Base-by-base conservation (phyloP, 2,113 vertebrate species). In the Periophthalmodon schlosseri region DNA sequence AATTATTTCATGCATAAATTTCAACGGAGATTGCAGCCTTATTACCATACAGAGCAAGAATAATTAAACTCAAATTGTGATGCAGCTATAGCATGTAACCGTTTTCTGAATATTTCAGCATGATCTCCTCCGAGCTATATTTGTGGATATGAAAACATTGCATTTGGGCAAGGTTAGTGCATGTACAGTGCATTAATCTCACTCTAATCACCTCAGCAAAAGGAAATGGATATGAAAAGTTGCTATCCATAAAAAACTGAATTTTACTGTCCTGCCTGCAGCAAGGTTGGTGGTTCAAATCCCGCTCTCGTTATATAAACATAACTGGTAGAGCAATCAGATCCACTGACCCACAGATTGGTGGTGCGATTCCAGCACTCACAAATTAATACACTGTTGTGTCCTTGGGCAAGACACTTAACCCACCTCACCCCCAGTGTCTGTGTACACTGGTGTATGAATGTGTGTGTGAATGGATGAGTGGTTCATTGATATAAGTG, bases 1-100 rank as follows among this genome's bases (percentile, higher is more conserved):
- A 65, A 65, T 65, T 65, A 65, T 65, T 65, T 44, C 34, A 44
- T 65, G 70, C 80, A 58, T 56, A 15, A 57, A 58, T 76, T 77
- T 75, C 49, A 80, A 60, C 56, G 68, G 69, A 72, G 46, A 64
- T 56, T 5, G 8, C 54, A 73, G 58, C 23, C 36, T 69, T 82
- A 68, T 79, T 69, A 73, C 76, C 61, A 65, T 65, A 64, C 63
- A 44, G 60, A 39, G 44, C 63, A 65, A n/a, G 34, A 65, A 39
- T 65, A 39, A 65, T 39, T 39, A 65, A 65, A 39, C 5, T 36
- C 16, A 20, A 44, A 65, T 65, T 39, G 34, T 39, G 10, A 39
- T 39, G 63, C 63, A 65, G 63, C 20, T 65, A 44, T 64, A 64
- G 61, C 18, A 18, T 64, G 60, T 36, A 36, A 20, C 16, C 11